phyloP scores from a whole-genome alignment of 1,140 invertebrate species.

The Panulirus ornatus region DNA sequence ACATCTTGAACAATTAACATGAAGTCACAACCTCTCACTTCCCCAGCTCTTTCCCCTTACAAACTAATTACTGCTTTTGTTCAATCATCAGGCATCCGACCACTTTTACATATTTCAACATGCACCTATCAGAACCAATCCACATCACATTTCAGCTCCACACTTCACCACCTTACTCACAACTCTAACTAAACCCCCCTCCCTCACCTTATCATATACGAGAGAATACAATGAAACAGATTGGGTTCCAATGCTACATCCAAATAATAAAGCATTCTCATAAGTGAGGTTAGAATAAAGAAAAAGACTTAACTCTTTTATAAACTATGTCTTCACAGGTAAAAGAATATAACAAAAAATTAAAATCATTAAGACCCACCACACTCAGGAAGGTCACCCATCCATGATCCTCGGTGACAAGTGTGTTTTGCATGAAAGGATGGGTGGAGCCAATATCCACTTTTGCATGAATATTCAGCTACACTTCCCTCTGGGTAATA shows the following conservation, averaged over 20 bases:
- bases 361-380: slow-evolving; percentile 16
- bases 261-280: too few species aligned
- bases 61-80: too few species aligned
- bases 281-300: too few species aligned
- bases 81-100: too few species aligned
- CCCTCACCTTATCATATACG: background rate
- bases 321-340: too few species aligned
- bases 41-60: background rate
- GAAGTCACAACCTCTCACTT: background rate
- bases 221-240: too few species aligned
- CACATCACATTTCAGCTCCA: too few species aligned
- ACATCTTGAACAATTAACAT: background rate
- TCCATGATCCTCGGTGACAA: slow-evolving; percentile 42
- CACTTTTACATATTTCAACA: too few species aligned
- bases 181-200: background rate
- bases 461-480: slow-evolving; percentile 54
- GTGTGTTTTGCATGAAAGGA: slow-evolving; percentile 16
- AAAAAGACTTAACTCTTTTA: background rate
- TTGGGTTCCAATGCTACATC: too few species aligned
- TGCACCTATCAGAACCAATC: too few species aligned
- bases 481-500: slow-evolving; percentile 20
- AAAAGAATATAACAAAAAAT: background rate
- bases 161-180: background rate
- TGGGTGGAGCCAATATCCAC: slow-evolving; percentile 35
- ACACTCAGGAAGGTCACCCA: slow-evolving; percentile 50